Conservation (phyloP, 2,113 vertebrate species). For the Platichthys flesus region DNA sequence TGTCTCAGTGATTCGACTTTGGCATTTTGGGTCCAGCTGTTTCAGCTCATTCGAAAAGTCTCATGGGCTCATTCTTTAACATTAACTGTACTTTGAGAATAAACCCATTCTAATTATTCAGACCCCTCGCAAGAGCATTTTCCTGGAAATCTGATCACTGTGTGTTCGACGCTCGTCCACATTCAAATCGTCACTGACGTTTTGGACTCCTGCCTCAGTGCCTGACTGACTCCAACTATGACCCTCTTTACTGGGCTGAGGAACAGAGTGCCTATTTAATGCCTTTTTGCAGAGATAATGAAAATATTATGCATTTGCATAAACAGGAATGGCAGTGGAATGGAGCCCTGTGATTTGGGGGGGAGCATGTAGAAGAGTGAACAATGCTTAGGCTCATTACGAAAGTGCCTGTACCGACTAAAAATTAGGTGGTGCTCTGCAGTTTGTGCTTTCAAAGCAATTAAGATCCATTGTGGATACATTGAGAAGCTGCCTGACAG, state of each 20-base stretch:
- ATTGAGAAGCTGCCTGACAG: neutral
- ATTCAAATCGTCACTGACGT: slow-evolving; percentile 52
- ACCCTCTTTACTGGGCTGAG: slow-evolving; percentile 25
- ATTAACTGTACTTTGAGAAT: neutral
- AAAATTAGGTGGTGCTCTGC: slow-evolving; percentile 10
- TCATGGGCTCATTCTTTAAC: neutral
- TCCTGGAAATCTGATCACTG: slow-evolving; percentile 44
- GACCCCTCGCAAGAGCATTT: slow-evolving; percentile 32
- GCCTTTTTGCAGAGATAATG: slow-evolving; percentile 65
- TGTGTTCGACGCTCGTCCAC: slow-evolving; percentile 54
- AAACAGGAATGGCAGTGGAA: slow-evolving; percentile 32
- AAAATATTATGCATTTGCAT: slow-evolving; percentile 62
- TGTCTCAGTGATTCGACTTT: neutral
- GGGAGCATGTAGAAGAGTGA: slow-evolving; percentile 23
- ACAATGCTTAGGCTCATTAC: slow-evolving; percentile 37
- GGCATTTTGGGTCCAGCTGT: neutral
- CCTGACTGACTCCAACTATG: slow-evolving; percentile 35
- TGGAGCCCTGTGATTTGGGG: slow-evolving; percentile 30
- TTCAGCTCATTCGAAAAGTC: neutral
- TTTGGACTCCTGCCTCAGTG: slow-evolving; percentile 29
- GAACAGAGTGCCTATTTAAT: slow-evolving; percentile 64
- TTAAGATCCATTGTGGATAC: slow-evolving; percentile 24
- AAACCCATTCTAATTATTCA: slow-evolving; percentile 34
- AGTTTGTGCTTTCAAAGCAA: slow-evolving; percentile 44
- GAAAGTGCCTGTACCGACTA: neutral